Conservation (phyloP, 2,888 invertebrate species). For the Drosophila anomelani region DNA sequence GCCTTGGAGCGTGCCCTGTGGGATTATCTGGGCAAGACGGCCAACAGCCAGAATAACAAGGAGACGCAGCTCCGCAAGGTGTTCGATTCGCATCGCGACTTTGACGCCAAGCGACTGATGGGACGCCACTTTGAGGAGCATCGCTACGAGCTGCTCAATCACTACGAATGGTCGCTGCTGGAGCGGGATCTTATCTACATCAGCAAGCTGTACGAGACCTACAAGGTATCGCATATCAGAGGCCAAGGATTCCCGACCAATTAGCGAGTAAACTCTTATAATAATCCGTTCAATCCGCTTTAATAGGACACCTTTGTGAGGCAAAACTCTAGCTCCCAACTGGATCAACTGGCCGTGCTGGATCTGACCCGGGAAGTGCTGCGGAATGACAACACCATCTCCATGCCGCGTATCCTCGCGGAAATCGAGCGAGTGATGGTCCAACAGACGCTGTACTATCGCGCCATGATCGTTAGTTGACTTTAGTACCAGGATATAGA, state of each 20-base stretch:
- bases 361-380: constrained; percentile 89
- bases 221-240: constrained; percentile 84
- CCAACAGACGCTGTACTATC: constrained; percentile 88
- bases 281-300: neutral
- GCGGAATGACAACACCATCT: constrained; percentile 86
- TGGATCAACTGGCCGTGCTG: constrained; percentile 86
- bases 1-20: constrained; percentile 85
- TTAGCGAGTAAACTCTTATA: neutral
- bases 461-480: constrained; percentile 87
- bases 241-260: neutral
- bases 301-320: constrained; percentile 60
- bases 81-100: constrained; percentile 80
- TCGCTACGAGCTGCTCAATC: constrained; percentile 82
- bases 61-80: constrained; percentile 81
- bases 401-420: constrained; percentile 86
- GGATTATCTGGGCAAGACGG: constrained; percentile 77
- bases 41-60: constrained; percentile 65
- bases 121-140: constrained; percentile 60
- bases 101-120: constrained; percentile 67
- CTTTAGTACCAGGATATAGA: neutral
- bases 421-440: constrained; percentile 87
- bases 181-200: constrained; percentile 87
- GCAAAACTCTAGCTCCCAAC: constrained; percentile 80
- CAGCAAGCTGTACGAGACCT: constrained; percentile 89
- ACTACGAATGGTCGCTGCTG: constrained; percentile 89